Conservation (phyloP, 2,797 vertebrate species). For the Cyclura pinguis region DNA sequence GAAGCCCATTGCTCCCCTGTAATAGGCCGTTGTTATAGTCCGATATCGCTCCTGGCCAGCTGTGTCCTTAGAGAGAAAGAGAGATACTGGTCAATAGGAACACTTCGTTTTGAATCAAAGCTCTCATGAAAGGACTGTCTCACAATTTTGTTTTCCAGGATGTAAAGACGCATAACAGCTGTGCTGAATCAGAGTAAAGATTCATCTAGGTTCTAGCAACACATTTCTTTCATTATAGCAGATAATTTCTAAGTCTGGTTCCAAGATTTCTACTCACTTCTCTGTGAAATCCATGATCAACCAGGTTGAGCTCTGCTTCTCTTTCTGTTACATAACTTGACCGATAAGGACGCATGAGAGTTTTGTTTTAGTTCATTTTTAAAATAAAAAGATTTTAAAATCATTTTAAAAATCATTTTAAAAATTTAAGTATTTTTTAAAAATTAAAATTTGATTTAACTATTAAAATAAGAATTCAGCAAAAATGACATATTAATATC, state of each 20-base stretch:
- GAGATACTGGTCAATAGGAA: not conserved
- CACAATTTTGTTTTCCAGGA: not conserved
- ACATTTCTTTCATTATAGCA: not conserved
- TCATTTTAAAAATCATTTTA: no score
- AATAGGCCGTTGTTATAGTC: slow-evolving; percentile 94
- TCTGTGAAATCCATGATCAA: not conserved
- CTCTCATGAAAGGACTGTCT: not conserved
- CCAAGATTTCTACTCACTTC: not conserved
- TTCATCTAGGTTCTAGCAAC: not conserved
- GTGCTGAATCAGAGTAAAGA: not conserved
- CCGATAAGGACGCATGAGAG: no score
- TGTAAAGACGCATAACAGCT: not conserved
- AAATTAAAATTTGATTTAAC: no score
- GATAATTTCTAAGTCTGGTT: not conserved
- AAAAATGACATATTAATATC: no score
- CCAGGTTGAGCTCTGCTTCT: not conserved
- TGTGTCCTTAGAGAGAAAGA: slow-evolving; percentile 84
- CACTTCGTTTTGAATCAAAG: not conserved
- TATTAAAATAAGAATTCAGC: no score
- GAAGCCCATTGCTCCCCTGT: slow-evolving; percentile 95
- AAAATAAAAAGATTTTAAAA: no score
- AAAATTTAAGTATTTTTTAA: no score
- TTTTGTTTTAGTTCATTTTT: no score
- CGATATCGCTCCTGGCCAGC: slow-evolving; percentile 94
- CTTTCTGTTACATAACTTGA: not conserved